A percentile compares a stretch with the other conserved stretches of the same genome.
These are phyloP conservation scores for Lymantria dispar DNA, from an alignment of 2,888 invertebrate species.

Conservation along the genomic window DNA sequence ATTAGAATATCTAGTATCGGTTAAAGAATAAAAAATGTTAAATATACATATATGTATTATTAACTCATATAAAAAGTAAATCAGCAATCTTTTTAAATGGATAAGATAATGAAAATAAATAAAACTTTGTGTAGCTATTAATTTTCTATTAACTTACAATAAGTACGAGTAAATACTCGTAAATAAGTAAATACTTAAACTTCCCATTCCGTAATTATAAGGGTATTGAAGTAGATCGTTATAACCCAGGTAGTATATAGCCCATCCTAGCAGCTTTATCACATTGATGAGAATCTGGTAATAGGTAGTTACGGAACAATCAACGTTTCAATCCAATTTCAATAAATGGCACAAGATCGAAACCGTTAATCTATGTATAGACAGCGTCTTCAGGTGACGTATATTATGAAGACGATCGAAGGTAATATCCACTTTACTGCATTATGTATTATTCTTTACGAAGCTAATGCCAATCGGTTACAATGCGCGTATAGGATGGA, in stretches of 20 bases:
- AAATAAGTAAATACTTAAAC: too few relatives aligned
- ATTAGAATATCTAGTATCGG: too few relatives aligned
- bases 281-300: constrained; percentile 24
- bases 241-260: constrained; percentile 9
- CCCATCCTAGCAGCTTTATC: constrained; percentile 11
- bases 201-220: background rate
- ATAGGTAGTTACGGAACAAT: constrained; percentile 29
- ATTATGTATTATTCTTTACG: constrained; percentile 28
- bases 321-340: constrained; percentile 33
- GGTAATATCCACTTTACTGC: constrained; percentile 29
- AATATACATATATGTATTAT: too few relatives aligned
- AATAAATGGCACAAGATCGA: constrained; percentile 36
- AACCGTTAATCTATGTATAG: constrained; percentile 31
- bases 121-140: too few relatives aligned
- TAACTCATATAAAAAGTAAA: too few relatives aligned
- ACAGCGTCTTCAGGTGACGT: constrained; percentile 27
- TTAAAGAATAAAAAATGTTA: too few relatives aligned
- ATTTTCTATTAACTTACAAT: background rate
- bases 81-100: too few relatives aligned
- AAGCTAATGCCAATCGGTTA: constrained; percentile 39
- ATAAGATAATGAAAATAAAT: too few relatives aligned
- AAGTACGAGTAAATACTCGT: background rate
- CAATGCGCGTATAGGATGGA: constrained; percentile 24
- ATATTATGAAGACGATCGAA: constrained; percentile 24
- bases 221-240: constrained; percentile 9